A percentile compares a stretch with the other conserved stretches of the same genome.
These are phyloP conservation scores for Zeugodacus cucurbitae DNA, from an alignment of 1,140 invertebrate genomes.

Conservation along the genomic window DNA sequence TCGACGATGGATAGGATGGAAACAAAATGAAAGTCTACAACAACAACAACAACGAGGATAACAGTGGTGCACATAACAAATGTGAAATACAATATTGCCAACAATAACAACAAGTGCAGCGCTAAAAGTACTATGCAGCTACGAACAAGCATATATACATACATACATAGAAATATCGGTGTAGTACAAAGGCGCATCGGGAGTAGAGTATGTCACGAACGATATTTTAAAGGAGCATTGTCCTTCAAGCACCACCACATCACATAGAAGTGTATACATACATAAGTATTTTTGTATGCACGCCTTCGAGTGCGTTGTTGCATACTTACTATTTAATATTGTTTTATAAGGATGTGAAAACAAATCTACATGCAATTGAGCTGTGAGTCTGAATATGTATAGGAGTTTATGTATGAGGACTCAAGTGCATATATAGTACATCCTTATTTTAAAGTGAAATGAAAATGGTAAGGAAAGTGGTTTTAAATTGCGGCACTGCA, in stretches of 20 bases:
- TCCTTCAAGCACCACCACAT: not conserved
- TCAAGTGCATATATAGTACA: too few relatives aligned
- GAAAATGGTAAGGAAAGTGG: too few relatives aligned
- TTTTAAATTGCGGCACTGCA: too few relatives aligned
- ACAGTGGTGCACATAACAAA: not conserved
- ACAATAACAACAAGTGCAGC: conserved; percentile 6
- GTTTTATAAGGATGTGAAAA: not conserved
- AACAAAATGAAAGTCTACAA: not conserved
- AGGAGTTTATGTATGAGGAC: not conserved
- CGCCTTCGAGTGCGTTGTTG: not conserved
- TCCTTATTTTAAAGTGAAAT: too few relatives aligned
- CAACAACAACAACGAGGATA: not conserved
- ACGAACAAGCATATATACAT: not conserved
- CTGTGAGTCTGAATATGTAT: not conserved
- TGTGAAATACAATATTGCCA: not conserved
- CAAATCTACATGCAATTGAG: not conserved
- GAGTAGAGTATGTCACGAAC: conserved; percentile 39
- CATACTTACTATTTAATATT: conserved; percentile 21
- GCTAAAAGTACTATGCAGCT: not conserved
- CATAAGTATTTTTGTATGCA: not conserved
- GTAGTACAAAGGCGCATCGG: not conserved
- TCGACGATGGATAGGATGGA: not conserved
- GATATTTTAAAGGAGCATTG: conserved; percentile 39
- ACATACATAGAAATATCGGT: not conserved
- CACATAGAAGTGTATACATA: not conserved